phyloP scores from a whole-genome alignment of 2,888 invertebrate genomes.

The Phlogophora meticulosa region DNA sequence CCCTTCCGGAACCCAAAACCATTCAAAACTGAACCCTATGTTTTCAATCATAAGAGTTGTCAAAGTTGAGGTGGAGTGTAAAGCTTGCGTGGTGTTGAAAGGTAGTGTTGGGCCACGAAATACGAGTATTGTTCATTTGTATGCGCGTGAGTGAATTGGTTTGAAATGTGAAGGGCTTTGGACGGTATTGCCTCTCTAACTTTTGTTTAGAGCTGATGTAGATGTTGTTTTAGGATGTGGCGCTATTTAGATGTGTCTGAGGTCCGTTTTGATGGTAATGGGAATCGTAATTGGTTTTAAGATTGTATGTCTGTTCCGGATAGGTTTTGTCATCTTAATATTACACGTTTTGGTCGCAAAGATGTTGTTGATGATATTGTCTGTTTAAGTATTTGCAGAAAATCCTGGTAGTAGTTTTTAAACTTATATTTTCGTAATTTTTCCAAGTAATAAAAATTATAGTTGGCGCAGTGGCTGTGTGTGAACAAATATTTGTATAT shows the following conservation, averaged over 20 bases:
- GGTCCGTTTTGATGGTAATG: slow-evolving; percentile 22
- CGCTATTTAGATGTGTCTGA: slow-evolving; percentile 29
- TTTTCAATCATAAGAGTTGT: not conserved
- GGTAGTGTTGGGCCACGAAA: slow-evolving; percentile 79
- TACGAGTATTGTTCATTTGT: slow-evolving; percentile 85
- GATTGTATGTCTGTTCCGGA: slow-evolving; percentile 5
- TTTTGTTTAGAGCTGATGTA: slow-evolving; percentile 67
- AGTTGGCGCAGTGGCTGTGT: too few species aligned
- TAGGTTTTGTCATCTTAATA: not conserved
- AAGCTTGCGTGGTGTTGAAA: slow-evolving; percentile 56
- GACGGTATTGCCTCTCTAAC: slow-evolving; percentile 70
- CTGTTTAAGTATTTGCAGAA: too few species aligned
- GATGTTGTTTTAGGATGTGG: slow-evolving; percentile 54
- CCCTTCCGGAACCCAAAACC: slow-evolving; percentile 12
- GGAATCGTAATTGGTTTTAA: slow-evolving; percentile 29
- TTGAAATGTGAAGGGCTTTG: slow-evolving; percentile 78
- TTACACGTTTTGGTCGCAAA: not conserved
- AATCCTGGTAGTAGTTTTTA: too few species aligned
- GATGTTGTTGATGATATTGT: not conserved
- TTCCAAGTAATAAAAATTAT: too few species aligned
- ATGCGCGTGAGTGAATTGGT: slow-evolving; percentile 83
- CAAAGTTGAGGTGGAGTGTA: slow-evolving; percentile 3
- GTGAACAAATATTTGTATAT: too few species aligned
- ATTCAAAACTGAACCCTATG: slow-evolving; percentile 61
- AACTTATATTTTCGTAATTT: too few species aligned